Conservation (phyloP, 2,797 vertebrate species). For the Anabacerthia variegaticeps region DNA sequence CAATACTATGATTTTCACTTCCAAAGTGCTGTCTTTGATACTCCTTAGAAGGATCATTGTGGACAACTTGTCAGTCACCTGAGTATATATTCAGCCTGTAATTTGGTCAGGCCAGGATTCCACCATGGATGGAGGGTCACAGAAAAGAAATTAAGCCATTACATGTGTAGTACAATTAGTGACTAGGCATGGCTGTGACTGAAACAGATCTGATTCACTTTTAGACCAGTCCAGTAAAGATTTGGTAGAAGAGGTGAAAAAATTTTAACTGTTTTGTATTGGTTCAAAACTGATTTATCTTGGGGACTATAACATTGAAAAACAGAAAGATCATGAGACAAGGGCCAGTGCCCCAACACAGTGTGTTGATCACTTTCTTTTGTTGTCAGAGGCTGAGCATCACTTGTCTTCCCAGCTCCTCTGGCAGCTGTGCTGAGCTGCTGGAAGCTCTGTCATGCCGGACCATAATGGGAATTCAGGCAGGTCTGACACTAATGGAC, state of each 20-base stretch:
- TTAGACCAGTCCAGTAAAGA: background rate
- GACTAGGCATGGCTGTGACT: background rate
- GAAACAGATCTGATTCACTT: background rate
- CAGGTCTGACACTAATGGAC: accelerated
- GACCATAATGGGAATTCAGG: background rate
- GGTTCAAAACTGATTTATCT: background rate
- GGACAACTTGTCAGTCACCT: background rate
- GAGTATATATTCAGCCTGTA: background rate
- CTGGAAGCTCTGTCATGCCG: background rate
- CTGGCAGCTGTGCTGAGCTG: background rate
- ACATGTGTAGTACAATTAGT: background rate
- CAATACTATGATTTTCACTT: background rate
- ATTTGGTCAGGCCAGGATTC: background rate
- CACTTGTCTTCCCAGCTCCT: background rate
- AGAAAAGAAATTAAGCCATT: background rate
- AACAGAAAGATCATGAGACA: background rate
- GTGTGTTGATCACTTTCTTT: background rate
- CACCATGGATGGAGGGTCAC: background rate
- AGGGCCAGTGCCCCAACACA: background rate
- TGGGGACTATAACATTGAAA: background rate
- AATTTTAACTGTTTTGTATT: background rate
- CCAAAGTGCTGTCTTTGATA: background rate
- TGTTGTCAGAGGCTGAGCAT: background rate
- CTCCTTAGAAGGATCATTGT: background rate
- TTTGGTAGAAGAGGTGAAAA: background rate